A percentile compares a stretch with the other conserved stretches of the same genome.
Evolutionary conservation across 2,888 invertebrate species (phyloP).

Genomic region (Cantharis flavilabris): DNA sequence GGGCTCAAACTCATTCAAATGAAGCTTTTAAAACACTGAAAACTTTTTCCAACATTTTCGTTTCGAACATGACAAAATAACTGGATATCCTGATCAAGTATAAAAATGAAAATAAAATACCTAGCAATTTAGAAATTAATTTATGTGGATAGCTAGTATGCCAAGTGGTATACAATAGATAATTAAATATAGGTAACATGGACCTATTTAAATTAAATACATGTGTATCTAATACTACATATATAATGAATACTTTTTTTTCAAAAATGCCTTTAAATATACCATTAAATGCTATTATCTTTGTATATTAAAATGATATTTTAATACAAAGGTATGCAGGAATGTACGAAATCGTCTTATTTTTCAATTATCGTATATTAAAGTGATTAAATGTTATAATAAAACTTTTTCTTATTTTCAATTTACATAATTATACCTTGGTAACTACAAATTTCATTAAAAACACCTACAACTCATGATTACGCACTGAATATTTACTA

Average conservation of each 20-base stretch:
- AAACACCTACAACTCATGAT: slow-evolving; percentile 30
- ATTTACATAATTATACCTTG: slow-evolving; percentile 30
- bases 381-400: slow-evolving; percentile 21
- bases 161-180: too few relatives aligned
- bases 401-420: slow-evolving; percentile 19
- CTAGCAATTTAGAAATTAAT: too few relatives aligned
- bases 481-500: slow-evolving; percentile 1
- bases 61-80: too few relatives aligned
- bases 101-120: too few relatives aligned
- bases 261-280: not conserved
- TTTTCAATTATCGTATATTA: slow-evolving; percentile 30
- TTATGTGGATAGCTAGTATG: too few relatives aligned
- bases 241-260: not conserved
- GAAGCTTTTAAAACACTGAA: too few relatives aligned
- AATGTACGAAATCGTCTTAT: slow-evolving; percentile 28
- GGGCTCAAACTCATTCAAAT: too few relatives aligned
- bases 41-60: too few relatives aligned
- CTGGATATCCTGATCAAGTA: too few relatives aligned
- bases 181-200: too few relatives aligned
- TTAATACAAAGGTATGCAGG: slow-evolving; percentile 17
- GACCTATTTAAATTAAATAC: not conserved
- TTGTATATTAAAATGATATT: slow-evolving; percentile 4
- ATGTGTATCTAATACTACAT: not conserved
- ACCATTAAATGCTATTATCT: not conserved
- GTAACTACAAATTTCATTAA: slow-evolving; percentile 27